These are phyloP conservation scores for Manis crassicaudata DNA, from an alignment of 2,797 vertebrate species.

Conservation along the genomic window DNA sequence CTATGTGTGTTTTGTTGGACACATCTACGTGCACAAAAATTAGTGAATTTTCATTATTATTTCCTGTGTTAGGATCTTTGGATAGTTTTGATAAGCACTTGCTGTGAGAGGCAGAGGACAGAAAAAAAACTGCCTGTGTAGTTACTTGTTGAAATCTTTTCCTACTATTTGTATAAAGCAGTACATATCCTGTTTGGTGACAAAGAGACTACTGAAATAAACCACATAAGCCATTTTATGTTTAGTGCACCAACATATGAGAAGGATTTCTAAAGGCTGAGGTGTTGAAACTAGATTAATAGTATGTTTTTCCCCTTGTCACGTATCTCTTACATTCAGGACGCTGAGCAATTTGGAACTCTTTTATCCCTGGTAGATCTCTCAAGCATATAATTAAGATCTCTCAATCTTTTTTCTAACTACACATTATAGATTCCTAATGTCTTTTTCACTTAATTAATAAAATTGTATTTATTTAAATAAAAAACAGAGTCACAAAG, in stretches of 20 bases:
- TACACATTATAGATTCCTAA: background rate
- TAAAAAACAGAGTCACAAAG: background rate
- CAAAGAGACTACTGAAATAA: background rate
- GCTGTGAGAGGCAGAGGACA: background rate
- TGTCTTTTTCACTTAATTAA: background rate
- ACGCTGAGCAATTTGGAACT: background rate
- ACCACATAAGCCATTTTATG: background rate
- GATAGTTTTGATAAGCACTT: background rate
- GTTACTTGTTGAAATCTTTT: background rate
- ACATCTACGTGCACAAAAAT: background rate
- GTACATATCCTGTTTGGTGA: background rate
- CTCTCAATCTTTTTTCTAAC: background rate
- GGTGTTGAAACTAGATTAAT: accelerated
- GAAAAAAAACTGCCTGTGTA: background rate
- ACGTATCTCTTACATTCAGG: background rate
- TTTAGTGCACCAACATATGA: background rate
- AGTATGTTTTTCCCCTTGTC: background rate
- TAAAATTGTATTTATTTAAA: constrained; percentile 19
- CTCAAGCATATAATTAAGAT: background rate
- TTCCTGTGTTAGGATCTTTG: background rate
- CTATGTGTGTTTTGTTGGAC: background rate
- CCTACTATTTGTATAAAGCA: background rate
- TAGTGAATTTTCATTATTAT: background rate
- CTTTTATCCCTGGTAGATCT: background rate
- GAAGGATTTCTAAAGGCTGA: background rate